Conservation (phyloP, 2,888 invertebrate species). For the Pollenia amentaria region DNA sequence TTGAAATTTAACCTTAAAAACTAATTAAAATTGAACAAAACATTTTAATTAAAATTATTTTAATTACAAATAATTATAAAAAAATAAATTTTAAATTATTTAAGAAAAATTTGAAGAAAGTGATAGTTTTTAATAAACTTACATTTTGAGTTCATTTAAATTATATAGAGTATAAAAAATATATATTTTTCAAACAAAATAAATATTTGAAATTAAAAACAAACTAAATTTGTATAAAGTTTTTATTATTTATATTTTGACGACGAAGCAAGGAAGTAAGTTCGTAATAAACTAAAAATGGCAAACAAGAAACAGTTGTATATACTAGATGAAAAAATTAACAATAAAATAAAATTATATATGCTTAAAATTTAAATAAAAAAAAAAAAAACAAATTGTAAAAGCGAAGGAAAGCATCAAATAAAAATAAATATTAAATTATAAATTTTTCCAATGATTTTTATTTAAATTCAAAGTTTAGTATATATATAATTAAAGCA, state of each 20-base stretch:
- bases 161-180: constrained; percentile 50
- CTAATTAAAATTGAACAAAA: neutral
- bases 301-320: too few relatives aligned
- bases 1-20: constrained; percentile 8
- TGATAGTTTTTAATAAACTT: constrained; percentile 56
- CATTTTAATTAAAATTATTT: neutral
- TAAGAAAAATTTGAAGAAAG: constrained; percentile 29
- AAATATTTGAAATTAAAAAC: constrained; percentile 29
- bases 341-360: constrained; percentile 28
- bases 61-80: constrained; percentile 14
- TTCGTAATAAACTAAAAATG: constrained; percentile 18
- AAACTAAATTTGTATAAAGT: constrained; percentile 59
- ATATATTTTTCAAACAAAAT: constrained; percentile 52
- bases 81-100: constrained; percentile 44
- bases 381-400: constrained; percentile 53
- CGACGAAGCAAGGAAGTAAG: constrained; percentile 18
- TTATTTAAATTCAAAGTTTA: neutral
- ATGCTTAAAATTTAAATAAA: constrained; percentile 45
- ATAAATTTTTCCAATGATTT: constrained; percentile 1
- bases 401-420: constrained; percentile 58
- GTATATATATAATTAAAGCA: too few relatives aligned
- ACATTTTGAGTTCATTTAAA: constrained; percentile 58
- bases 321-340: too few relatives aligned
- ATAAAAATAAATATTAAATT: constrained; percentile 59
- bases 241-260: constrained; percentile 25